Evolutionary conservation across 2,888 invertebrate genomes (phyloP).

Genomic region (Agrochola lota): DNA sequence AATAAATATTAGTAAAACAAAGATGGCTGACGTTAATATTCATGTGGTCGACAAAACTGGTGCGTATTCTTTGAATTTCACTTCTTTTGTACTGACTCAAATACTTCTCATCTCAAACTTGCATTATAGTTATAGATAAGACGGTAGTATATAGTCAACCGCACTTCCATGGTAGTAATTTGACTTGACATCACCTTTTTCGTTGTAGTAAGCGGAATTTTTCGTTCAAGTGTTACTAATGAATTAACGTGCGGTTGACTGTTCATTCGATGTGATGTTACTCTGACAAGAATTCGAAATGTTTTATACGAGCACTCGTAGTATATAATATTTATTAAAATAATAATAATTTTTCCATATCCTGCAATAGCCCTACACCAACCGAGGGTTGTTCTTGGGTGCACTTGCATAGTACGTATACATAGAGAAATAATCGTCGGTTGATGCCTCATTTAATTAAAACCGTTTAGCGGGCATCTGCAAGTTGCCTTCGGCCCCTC

Average conservation of each 20-base stretch:
- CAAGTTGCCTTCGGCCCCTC: too few relatives aligned
- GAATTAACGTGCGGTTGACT: neutral
- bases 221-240: neutral
- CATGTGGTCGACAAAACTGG: conserved; percentile 29
- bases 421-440: too few relatives aligned
- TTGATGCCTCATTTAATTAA: too few relatives aligned
- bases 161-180: neutral
- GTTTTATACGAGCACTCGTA: too few relatives aligned
- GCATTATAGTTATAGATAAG: neutral
- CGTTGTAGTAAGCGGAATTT: neutral
- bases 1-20: neutral
- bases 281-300: too few relatives aligned
- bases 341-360: too few relatives aligned
- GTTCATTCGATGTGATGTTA: neutral
- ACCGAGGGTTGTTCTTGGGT: too few relatives aligned
- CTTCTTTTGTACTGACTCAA: neutral
- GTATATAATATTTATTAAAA: too few relatives aligned
- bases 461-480: too few relatives aligned
- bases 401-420: too few relatives aligned
- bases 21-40: conserved; percentile 35
- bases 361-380: too few relatives aligned
- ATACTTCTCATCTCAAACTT: neutral
- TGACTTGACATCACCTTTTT: neutral
- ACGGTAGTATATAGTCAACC: neutral
- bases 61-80: conserved; percentile 14